A percentile compares a stretch with the other conserved stretches of the same genome.
Conservation (phyloP, 2,888 invertebrate species). For the Epistrophe eligans region DNA sequence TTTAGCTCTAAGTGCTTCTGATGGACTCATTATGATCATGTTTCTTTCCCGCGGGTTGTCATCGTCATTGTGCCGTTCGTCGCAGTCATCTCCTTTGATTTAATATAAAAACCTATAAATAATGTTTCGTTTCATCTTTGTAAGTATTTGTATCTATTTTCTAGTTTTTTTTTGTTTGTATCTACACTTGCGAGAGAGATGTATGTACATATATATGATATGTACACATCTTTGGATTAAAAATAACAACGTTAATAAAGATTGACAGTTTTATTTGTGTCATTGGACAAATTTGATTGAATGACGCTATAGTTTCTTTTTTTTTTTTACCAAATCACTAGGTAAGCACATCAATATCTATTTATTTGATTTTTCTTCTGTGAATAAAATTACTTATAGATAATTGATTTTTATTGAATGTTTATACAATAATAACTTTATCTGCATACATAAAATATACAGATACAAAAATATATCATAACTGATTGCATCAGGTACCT, state of each 20-base stretch:
- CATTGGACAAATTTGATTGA: slow-evolving; percentile 54
- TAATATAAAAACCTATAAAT: slow-evolving; percentile 44
- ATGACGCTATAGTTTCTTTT: slow-evolving; percentile 29
- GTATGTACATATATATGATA: not conserved
- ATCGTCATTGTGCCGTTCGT: slow-evolving; percentile 5
- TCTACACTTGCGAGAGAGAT: slow-evolving; percentile 7
- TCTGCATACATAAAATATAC: not conserved
- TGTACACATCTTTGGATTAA: slow-evolving; percentile 32
- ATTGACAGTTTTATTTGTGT: slow-evolving; percentile 61
- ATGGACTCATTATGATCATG: slow-evolving; percentile 35
- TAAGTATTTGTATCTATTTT: not conserved
- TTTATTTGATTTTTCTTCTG: not conserved
- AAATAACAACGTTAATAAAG: slow-evolving; percentile 46
- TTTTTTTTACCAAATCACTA: slow-evolving; percentile 2
- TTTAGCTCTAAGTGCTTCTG: slow-evolving; percentile 40
- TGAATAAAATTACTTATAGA: slow-evolving; percentile 8
- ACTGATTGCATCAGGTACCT: slow-evolving; percentile 1
- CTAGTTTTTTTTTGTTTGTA: not conserved
- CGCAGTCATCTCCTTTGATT: slow-evolving; percentile 50
- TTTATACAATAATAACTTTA: slow-evolving; percentile 25
- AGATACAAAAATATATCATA: not conserved
- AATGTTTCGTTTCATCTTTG: not conserved
- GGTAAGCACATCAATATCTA: not conserved
- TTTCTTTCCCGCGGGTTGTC: slow-evolving; percentile 24
- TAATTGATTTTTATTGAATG: slow-evolving; percentile 45